These are phyloP conservation scores for Chloebia gouldiae DNA, from an alignment of 2,113 vertebrate species.

Conservation along the genomic window DNA sequence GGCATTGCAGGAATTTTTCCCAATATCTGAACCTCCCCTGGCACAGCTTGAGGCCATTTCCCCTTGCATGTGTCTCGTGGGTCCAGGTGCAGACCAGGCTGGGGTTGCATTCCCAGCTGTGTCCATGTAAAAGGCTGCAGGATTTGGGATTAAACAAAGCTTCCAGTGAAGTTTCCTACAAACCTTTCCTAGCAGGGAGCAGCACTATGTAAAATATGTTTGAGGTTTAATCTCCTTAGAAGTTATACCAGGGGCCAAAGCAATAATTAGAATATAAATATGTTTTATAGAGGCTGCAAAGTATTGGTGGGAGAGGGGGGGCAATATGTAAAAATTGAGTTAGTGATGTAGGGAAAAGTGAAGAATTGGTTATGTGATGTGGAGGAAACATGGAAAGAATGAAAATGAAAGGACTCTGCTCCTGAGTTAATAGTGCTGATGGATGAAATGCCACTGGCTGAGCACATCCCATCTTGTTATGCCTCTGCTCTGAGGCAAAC, in stretches of 20 bases:
- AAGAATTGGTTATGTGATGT: not conserved
- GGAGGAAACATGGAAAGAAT: not conserved
- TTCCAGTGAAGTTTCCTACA: not conserved
- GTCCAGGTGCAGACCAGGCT: not conserved
- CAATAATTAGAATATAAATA: slow-evolving; percentile 56
- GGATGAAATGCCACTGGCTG: not conserved
- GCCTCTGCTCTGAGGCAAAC: slow-evolving; percentile 25
- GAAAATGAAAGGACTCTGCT: not conserved
- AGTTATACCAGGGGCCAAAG: not conserved
- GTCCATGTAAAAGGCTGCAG: not conserved
- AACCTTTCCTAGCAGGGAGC: not conserved
- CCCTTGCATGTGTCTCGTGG: fast-evolving
- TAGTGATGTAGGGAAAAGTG: not conserved
- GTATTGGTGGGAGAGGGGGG: not conserved
- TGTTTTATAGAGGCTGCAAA: slow-evolving; percentile 4
- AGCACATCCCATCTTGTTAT: slow-evolving; percentile 14
- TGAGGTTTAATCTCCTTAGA: not conserved
- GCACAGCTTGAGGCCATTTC: not conserved
- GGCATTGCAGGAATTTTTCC: not conserved
- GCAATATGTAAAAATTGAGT: not conserved
- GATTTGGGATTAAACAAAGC: not conserved
- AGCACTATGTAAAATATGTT: not conserved
- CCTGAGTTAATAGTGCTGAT: not conserved
- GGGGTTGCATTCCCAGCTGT: not conserved
- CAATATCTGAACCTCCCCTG: not conserved